A percentile compares a stretch with the other conserved stretches of the same genome.
Conservation (phyloP, 2,888 invertebrate genomes). For the Lacanobia wlatinum region DNA sequence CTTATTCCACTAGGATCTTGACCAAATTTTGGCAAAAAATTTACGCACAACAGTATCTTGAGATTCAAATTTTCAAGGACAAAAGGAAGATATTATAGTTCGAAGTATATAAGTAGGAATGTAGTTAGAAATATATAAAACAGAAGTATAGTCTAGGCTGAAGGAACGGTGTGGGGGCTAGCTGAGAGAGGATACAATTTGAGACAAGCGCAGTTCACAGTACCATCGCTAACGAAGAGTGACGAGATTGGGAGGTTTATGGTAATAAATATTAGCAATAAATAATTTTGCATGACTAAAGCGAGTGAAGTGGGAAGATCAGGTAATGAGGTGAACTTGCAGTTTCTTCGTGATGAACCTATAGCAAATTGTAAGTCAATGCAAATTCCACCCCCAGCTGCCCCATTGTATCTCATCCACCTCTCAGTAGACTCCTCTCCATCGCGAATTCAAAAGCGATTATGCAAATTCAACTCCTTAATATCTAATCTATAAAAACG, state of each 20-base stretch:
- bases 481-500: constrained; percentile 61
- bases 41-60: constrained; percentile 38
- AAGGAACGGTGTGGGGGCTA: constrained; percentile 52
- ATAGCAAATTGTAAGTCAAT: not conserved
- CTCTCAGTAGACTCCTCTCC: constrained; percentile 34
- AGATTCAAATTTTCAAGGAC: constrained; percentile 43
- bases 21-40: constrained; percentile 25
- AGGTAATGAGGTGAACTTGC: not conserved
- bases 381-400: constrained; percentile 25
- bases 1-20: constrained; percentile 20
- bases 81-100: constrained; percentile 24
- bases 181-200: constrained; percentile 27
- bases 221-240: not conserved
- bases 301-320: not conserved
- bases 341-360: not conserved
- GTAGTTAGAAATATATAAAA: constrained; percentile 39
- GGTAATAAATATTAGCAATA: not conserved
- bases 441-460: constrained; percentile 49
- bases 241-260: not conserved
- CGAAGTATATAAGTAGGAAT: constrained; percentile 28
- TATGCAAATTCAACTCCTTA: constrained; percentile 52
- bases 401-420: constrained; percentile 24
- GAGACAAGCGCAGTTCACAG: not conserved
- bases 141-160: constrained; percentile 30
- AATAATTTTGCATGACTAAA: not conserved